Percentiles rank a stretch among this genome's conserved stretches.
phyloP scores from a whole-genome alignment of 2,113 vertebrate species.

The Pelvicachromis taeniatus region DNA sequence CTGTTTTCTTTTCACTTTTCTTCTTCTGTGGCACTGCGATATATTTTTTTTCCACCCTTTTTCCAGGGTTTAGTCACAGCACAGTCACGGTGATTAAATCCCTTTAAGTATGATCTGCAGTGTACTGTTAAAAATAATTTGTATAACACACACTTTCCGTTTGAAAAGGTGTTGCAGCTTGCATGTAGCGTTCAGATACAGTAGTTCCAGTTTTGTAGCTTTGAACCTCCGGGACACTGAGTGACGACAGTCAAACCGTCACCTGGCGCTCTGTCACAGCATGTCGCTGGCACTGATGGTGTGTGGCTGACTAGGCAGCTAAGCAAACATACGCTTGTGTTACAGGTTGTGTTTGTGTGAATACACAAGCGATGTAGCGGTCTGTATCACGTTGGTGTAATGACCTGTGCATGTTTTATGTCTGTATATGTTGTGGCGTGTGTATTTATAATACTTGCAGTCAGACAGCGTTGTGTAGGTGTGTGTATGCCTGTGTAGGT shows the following conservation, averaged over 20 bases:
- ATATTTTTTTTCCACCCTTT: neutral
- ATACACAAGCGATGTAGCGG: neutral
- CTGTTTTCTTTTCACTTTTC: neutral
- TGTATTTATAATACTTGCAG: neutral
- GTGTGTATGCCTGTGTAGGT: neutral
- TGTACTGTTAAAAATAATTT: neutral
- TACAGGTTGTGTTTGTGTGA: neutral
- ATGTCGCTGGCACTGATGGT: neutral
- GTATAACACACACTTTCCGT: neutral
- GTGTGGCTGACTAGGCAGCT: slow-evolving; percentile 3
- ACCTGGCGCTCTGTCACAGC: slow-evolving; percentile 35
- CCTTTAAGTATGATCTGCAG: neutral
- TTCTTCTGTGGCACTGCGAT: neutral
- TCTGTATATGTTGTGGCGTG: neutral
- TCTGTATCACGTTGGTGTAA: neutral
- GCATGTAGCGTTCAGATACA: neutral
- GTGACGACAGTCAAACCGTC: slow-evolving; percentile 33
- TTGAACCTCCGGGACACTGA: slow-evolving; percentile 24
- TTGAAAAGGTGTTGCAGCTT: neutral
- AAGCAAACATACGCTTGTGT: slow-evolving; percentile 6
- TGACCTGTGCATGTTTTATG: neutral
- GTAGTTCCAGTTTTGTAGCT: slow-evolving; percentile 8
- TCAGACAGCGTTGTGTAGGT: neutral
- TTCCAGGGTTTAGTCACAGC: neutral
- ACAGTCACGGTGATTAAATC: neutral